Evolutionary conservation across 1,140 invertebrate species (phyloP).

Genomic region (Drosophila leontia): DNA sequence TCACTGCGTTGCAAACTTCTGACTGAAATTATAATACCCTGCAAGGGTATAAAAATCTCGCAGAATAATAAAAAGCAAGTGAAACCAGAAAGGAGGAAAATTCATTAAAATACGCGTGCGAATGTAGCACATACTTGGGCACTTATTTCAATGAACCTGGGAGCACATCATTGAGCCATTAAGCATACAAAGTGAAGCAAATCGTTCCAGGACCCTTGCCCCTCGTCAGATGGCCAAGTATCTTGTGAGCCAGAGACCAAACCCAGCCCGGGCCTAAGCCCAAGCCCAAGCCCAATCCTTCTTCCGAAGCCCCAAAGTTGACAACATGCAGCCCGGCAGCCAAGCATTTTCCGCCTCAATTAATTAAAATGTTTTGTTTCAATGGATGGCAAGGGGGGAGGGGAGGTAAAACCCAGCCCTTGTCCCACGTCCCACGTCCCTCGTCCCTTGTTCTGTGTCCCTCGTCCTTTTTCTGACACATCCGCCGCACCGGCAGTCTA

Average conservation of each 20-base stretch:
- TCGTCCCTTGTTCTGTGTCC: slow-evolving; percentile 10
- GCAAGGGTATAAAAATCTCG: too few species aligned
- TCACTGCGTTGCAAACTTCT: too few species aligned
- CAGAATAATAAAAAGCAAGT: background rate
- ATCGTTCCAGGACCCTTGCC: slow-evolving; percentile 1
- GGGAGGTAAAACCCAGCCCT: background rate
- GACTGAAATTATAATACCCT: too few species aligned
- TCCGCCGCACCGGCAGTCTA: slow-evolving; percentile 45
- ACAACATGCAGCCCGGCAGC: slow-evolving; percentile 46
- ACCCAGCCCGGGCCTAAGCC: too few species aligned
- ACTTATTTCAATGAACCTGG: slow-evolving; percentile 47
- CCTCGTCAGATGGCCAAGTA: too few species aligned
- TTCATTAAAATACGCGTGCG: slow-evolving; percentile 26
- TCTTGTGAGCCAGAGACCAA: too few species aligned
- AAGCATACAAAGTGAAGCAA: slow-evolving; percentile 50
- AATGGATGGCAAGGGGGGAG: slow-evolving; percentile 20
- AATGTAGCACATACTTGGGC: slow-evolving; percentile 39
- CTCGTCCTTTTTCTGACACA: slow-evolving; percentile 16
- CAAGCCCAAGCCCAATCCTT: background rate
- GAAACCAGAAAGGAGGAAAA: background rate
- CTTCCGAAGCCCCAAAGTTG: slow-evolving; percentile 32
- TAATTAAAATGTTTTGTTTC: slow-evolving; percentile 82
- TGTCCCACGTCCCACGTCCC: background rate
- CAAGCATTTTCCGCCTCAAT: slow-evolving; percentile 70
- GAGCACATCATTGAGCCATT: slow-evolving; percentile 55